Base-by-base conservation (phyloP, 2,888 invertebrate genomes). In the Capitulum mitella region DNA sequence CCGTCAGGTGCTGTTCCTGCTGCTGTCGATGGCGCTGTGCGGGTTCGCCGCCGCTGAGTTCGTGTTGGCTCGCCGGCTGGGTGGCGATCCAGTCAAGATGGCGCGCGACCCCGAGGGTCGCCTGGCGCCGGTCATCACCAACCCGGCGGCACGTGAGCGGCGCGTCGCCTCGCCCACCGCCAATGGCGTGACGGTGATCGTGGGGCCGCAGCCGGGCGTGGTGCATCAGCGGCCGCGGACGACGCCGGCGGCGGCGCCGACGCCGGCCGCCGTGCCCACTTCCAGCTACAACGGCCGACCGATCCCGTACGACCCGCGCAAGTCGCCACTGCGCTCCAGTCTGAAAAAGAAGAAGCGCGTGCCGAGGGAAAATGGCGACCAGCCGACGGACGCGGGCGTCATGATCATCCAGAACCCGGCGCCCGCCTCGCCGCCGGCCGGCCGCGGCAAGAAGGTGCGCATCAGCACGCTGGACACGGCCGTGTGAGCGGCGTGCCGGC, bases 41-140 rank as follows among this genome's bases (percentile, higher is more conserved):
- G 40, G 16, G n/a, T 46, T 37, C 29, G 51, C 51, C 34, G 78
- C 70, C n/a, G 51, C 37, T 19, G 78, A 78, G 74, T 78, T 64
- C 70, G 51, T 70, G n/a, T 40, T 78, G 51, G 61, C 70, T 43
- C 58, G 70, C 43, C 61, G 74, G 16, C 78, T 78, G 37, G 78
- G 78, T 19, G 78, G 78, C 26, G 78, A 78, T 77, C 78, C 78
- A n/a, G 74, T 75, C 43, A 43, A 19, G 29, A 48, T 58, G 46
- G 26, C 37, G 32, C 61, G 78, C n/a, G 78, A 78, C 77, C 64
- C 74, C 16, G 43, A 40, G 14, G 78, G 78, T 14, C 14, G 19
- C 26, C 51, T 74, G 70, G 64, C 78, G 32, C 40, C 51, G n/a
- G 74, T 75, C 14, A 12, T 78, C 19, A n/a, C 22, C 70, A 78